Evolutionary conservation across 2,113 vertebrate genomes (phyloP).

Genomic region (Zosterops lateralis): DNA sequence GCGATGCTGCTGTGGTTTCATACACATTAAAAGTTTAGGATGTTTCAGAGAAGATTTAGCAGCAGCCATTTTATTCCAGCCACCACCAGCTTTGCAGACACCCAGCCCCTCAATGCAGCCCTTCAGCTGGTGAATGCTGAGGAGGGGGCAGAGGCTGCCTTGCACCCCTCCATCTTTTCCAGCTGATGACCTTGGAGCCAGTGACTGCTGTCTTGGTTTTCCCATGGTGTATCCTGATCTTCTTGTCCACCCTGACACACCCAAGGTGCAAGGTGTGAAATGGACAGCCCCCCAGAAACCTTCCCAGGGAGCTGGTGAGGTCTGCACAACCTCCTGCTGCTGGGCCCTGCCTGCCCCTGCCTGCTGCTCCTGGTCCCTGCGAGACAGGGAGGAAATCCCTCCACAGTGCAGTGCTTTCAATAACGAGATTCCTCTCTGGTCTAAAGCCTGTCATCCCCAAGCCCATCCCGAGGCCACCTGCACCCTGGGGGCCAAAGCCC

Average conservation of each 20-base stretch:
- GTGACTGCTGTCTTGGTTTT: background rate
- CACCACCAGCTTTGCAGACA: background rate
- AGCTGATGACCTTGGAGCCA: background rate
- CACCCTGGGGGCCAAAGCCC: background rate
- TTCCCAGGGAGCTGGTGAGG: background rate
- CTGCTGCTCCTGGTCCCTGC: background rate
- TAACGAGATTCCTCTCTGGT: background rate
- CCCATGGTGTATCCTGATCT: accelerated
- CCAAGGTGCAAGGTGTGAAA: background rate
- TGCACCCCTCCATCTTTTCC: background rate
- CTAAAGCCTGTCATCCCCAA: background rate
- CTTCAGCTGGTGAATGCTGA: background rate
- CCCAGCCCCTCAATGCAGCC: background rate
- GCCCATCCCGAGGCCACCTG: background rate
- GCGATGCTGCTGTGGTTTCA: background rate
- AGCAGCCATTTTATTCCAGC: slow-evolving; percentile 43
- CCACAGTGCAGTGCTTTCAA: background rate
- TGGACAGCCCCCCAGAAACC: background rate
- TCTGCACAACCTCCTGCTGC: background rate
- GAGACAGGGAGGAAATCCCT: background rate
- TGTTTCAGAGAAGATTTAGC: slow-evolving; percentile 13
- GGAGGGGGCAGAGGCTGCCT: background rate
- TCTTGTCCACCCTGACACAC: background rate
- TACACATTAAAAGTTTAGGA: slow-evolving; percentile 39
- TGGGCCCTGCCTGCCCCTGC: background rate